Evolutionary conservation across 2,797 vertebrate species (phyloP), one percentile per base, ranked within the genome.

Genomic region (Okamejei kenojei): DNA sequence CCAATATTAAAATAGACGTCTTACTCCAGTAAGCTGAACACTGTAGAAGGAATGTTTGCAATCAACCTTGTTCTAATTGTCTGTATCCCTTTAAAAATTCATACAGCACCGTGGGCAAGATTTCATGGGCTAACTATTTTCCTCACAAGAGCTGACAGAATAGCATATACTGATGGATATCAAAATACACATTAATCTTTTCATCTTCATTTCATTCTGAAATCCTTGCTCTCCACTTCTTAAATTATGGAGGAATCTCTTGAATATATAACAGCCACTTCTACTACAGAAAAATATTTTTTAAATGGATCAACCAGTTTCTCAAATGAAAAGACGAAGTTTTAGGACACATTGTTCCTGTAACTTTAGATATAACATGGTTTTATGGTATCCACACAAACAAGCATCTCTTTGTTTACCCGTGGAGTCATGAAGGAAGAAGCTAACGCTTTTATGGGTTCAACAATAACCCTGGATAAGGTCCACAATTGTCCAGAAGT

Each of bases 121-220:
- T 94, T 94, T 94, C 94, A 88, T 93, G 84, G 93, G 94, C 92
- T 93, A 74, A 93, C 93, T 29, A 71, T 71, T 94, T 93, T 84
- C 94, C 65, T 95, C 95, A 95, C 93, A 96, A 94, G 93, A 93
- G 94, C 35, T 94, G 94, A 94, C 94, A 95, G 93, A 93, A 81
- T 94, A 95, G 93, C 94, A 95, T 93, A 95, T 93, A 95, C 94
- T 95, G 94, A 94, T 74, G 94, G 95, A 94, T 94, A 93, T 94
- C 94, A 95, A 68, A 68, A 68, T 95, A 93, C 93, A 94, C 93
- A 93, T 93, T 94, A 65, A 93, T 94, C 95, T 68, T 26, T 35
- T 76, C 38, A 10, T 7, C 45, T 93, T 78, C 93, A 73, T 77
- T 93, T 90, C 93, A 54, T 54, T 76, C 61, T 88, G 15, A 88